Percentiles rank a stretch among this genome's conserved stretches.
These are phyloP conservation scores for Reticulitermes speratus DNA, from an alignment of 1,140 invertebrate genomes.

Conservation along the genomic window DNA sequence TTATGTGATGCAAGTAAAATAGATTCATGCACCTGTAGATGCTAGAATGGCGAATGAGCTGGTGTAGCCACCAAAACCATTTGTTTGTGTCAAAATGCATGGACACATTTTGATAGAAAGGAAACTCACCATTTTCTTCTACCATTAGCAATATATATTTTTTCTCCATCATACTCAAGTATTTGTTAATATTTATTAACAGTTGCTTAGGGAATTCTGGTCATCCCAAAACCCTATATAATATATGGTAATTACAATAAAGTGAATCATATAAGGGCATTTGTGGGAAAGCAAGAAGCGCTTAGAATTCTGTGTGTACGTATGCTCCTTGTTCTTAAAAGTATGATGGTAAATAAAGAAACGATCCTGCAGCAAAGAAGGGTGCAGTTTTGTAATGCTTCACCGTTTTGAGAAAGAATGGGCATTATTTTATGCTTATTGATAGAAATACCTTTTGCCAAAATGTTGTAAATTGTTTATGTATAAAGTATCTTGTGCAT, in stretches of 20 bases:
- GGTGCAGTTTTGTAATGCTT: neutral
- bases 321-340: slow-evolving; percentile 2
- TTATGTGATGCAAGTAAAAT: neutral
- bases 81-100: neutral
- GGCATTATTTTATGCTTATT: neutral
- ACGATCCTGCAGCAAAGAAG: neutral
- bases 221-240: slow-evolving; percentile 12
- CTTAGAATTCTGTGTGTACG: slow-evolving; percentile 11
- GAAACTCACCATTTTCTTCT: neutral
- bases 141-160: neutral
- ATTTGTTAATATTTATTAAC: slow-evolving; percentile 5
- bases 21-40: neutral
- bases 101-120: neutral
- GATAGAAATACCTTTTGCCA: neutral
- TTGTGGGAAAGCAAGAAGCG: slow-evolving; percentile 14
- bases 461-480: too few relatives aligned
- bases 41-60: neutral
- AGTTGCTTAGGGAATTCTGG: neutral
- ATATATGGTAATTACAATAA: slow-evolving; percentile 17
- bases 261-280: neutral
- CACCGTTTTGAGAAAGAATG: neutral
- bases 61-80: neutral
- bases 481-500: too few relatives aligned
- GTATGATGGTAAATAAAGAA: neutral
- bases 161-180: neutral